These are phyloP conservation scores for Mungos mungo DNA, from an alignment of 2,113 vertebrate species.

Conservation along the genomic window DNA sequence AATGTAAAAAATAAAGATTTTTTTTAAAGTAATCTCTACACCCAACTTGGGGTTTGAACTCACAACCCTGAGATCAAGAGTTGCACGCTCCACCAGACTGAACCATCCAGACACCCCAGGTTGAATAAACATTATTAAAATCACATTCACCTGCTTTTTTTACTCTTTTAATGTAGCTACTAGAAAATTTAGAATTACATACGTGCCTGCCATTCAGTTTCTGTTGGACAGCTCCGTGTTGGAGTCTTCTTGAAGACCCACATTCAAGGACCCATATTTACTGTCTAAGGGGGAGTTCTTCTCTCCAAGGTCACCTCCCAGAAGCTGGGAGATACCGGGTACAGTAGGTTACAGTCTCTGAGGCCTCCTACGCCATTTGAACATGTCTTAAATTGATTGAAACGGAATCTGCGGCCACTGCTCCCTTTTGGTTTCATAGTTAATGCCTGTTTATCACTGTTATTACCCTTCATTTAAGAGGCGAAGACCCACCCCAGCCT, in stretches of 20 bases:
- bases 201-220: background rate
- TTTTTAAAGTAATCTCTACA: too few relatives aligned
- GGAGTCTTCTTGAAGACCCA: background rate
- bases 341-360: constrained; percentile 56
- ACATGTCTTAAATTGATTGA: constrained; percentile 31
- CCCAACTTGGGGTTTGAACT: too few relatives aligned
- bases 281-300: constrained; percentile 63
- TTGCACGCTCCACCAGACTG: too few relatives aligned
- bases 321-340: constrained; percentile 46
- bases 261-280: constrained; percentile 7
- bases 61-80: too few relatives aligned
- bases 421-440: constrained; percentile 7
- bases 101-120: background rate
- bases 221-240: background rate
- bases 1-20: too few relatives aligned
- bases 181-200: background rate
- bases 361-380: constrained; percentile 38
- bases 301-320: constrained; percentile 52
- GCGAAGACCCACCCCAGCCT: background rate
- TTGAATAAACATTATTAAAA: background rate
- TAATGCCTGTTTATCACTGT: constrained; percentile 30
- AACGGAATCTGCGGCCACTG: background rate
- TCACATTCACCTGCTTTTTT: background rate
- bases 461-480: background rate
- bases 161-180: background rate